Conservation (phyloP, 2,797 vertebrate species). For the Squalus acanthias region DNA sequence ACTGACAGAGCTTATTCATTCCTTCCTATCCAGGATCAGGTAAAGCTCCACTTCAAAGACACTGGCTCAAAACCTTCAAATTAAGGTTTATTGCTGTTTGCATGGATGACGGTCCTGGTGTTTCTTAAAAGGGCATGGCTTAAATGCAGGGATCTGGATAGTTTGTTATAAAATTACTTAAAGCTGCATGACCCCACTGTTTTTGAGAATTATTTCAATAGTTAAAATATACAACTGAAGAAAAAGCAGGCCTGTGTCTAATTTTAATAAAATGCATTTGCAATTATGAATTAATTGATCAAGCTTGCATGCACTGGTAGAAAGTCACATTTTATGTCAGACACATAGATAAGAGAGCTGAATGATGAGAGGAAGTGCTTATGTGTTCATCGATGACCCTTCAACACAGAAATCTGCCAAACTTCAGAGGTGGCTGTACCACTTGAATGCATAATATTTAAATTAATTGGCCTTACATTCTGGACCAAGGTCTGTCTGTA, state of each 20-base stretch:
- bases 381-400: neutral
- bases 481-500: too few species aligned
- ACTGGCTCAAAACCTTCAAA: neutral
- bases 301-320: neutral
- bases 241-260: neutral
- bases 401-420: neutral
- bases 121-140: neutral
- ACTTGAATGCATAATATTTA: too few species aligned
- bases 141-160: neutral
- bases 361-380: neutral
- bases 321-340: too few species aligned
- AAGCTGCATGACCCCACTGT: neutral
- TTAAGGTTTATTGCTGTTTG: conserved; percentile 6
- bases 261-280: neutral
- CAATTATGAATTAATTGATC: neutral
- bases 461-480: too few species aligned
- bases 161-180: neutral
- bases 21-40: neutral
- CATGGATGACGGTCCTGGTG: neutral
- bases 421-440: neutral
- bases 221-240: neutral
- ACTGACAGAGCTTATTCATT: neutral
- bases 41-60: conserved; percentile 20
- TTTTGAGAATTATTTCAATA: neutral
- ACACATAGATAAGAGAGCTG: neutral